Base-by-base conservation (phyloP, 2,888 invertebrate genomes). In the Aphodius granarius region DNA sequence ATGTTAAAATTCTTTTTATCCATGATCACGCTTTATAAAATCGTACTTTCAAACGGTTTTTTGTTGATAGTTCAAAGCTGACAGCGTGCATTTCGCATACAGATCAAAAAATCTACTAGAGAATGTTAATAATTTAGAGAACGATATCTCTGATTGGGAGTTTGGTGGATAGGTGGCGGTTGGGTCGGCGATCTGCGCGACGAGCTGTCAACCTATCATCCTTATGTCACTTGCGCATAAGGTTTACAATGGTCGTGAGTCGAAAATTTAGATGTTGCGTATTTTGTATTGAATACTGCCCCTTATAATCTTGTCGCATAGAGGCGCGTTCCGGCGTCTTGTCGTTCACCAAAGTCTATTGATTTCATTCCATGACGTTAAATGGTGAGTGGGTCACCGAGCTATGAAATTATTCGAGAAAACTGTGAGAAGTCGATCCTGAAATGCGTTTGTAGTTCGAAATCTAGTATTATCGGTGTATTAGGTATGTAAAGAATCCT, bases 361-460 rank as follows among this genome's bases (percentile, higher is more conserved):
- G 79, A 80, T 80, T 78, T 76, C 72, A 62, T 74, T 72, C 72
- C 78, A 74, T 76, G 76, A 78, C 77, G 77, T 80, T 76, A 71
- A 78, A 73, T 73, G 76, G 77, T 78, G 78, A 78, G 74, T 78
- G 77, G 77, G 78, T 78, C 77, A 77, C 64, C 74, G 66, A 73
- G 78, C 72, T 77, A 75, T 78, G 72, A 77, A 75, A 75, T 78
- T 73, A 17, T 16, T 65, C 16, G 43, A 18, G 62, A 23, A 66
- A 78, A 64, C 20, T 72, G 74, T 16, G 62, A 68, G 20, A 68
- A 68, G 68, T 20, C 22, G 21, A 21, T 22, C n/a, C 63, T 73
- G 66, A 64, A 18, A 66, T 64, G 73, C 15, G 63, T 66, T 19
- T 65, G 43, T 43, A 43, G 43, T 43, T 43, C 43, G 43, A 3